Conservation (phyloP, 2,113 vertebrate genomes). For the Cichladusa arquata region DNA sequence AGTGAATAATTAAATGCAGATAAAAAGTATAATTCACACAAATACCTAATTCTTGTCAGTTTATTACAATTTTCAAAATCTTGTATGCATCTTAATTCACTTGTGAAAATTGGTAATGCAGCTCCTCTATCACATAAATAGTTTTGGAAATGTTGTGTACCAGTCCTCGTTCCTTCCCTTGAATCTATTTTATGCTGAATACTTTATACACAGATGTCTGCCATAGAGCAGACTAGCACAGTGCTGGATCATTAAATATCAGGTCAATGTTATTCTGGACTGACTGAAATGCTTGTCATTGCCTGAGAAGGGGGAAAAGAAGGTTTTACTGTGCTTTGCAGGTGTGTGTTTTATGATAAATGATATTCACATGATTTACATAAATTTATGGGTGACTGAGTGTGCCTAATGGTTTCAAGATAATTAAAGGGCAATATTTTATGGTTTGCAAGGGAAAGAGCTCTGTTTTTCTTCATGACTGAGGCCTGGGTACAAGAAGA, state of each 20-base stretch:
- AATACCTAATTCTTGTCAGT: neutral
- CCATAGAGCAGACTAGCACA: neutral
- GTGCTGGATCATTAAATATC: neutral
- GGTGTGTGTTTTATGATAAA: neutral
- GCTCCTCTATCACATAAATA: neutral
- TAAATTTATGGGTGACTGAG: neutral
- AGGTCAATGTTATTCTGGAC: neutral
- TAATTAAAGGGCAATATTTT: neutral
- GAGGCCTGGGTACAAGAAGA: neutral
- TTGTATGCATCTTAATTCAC: neutral
- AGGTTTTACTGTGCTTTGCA: neutral
- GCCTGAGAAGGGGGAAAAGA: neutral
- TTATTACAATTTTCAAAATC: neutral
- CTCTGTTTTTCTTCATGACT: neutral
- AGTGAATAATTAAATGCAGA: neutral
- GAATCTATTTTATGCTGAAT: neutral
- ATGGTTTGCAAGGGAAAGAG: neutral
- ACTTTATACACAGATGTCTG: neutral
- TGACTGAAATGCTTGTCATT: neutral
- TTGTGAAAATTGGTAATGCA: neutral
- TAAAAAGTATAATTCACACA: neutral
- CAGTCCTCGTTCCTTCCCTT: neutral
- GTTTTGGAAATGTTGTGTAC: neutral
- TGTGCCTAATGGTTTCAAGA: neutral
- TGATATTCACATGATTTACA: neutral